Evolutionary conservation across 2,113 vertebrate genomes (phyloP).

Genomic region (Prunella fulvescens): DNA sequence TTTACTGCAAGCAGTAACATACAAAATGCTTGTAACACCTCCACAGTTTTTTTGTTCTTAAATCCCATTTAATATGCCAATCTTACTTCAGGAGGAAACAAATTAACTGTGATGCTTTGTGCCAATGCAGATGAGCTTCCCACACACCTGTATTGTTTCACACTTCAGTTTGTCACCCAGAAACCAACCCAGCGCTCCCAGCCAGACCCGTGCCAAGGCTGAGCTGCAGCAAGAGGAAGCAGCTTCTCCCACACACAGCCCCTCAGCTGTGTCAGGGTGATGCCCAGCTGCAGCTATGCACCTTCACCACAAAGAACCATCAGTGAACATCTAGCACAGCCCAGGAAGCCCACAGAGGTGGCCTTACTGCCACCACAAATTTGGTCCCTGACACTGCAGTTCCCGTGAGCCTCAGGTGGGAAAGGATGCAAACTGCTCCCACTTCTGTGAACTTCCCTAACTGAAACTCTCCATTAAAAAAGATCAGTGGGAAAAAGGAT

Average conservation of each 20-base stretch:
- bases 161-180: slow-evolving; percentile 12
- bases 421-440: not conserved
- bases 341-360: not conserved
- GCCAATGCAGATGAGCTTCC: slow-evolving; percentile 65
- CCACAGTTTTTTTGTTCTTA: slow-evolving; percentile 54
- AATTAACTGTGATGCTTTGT: slow-evolving; percentile 61
- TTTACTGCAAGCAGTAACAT: slow-evolving; percentile 21
- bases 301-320: not conserved
- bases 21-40: slow-evolving; percentile 47
- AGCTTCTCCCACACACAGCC: not conserved
- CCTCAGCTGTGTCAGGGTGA: not conserved
- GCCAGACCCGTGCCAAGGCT: not conserved
- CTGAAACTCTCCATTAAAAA: not conserved
- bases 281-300: not conserved
- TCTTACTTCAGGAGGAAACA: slow-evolving; percentile 52
- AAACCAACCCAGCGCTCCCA: not conserved
- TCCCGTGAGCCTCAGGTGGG: accelerated
- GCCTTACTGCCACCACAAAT: not conserved
- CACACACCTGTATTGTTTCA: slow-evolving; percentile 52
- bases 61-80: slow-evolving; percentile 50
- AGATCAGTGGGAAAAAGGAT: not conserved
- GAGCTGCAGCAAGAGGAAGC: not conserved
- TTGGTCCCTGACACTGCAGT: accelerated
- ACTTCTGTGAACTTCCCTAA: not conserved
- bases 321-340: not conserved